These are phyloP conservation scores for Crambe crambe DNA, from an alignment of 37 sponge, comb jelly and placozoan species.

Conservation along the genomic window DNA sequence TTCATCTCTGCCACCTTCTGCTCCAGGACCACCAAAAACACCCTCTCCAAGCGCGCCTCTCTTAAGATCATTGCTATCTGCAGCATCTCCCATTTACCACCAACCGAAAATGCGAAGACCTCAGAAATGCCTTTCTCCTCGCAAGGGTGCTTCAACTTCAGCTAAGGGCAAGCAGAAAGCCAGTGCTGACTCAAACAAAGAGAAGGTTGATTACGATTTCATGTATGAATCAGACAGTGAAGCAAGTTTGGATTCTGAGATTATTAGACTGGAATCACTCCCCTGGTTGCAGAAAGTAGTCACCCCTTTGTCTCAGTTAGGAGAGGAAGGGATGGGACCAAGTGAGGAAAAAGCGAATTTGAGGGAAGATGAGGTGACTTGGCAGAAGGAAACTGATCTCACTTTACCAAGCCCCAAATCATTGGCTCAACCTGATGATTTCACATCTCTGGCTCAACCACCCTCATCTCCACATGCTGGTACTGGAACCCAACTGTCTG, in stretches of 20 bases:
- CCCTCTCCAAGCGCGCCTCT: no score
- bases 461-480: no score
- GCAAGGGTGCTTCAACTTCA: background rate
- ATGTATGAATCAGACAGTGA: background rate
- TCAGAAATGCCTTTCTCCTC: background rate
- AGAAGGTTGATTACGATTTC: background rate
- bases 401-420: no score
- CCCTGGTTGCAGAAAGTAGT: background rate
- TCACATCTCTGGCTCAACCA: background rate
- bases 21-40: no score
- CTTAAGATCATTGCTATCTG: no score
- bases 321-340: background rate
- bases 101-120: background rate
- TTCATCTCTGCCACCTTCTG: no score
- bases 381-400: background rate
- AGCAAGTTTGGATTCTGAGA: background rate
- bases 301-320: background rate
- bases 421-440: background rate
- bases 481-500: no score
- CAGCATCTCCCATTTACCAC: no score
- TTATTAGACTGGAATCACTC: conserved; percentile 11
- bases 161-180: background rate
- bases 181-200: background rate
- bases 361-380: background rate
- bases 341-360: background rate